Base-by-base conservation (phyloP, 2,797 vertebrate genomes). In the Macroramphosus scolopax region DNA sequence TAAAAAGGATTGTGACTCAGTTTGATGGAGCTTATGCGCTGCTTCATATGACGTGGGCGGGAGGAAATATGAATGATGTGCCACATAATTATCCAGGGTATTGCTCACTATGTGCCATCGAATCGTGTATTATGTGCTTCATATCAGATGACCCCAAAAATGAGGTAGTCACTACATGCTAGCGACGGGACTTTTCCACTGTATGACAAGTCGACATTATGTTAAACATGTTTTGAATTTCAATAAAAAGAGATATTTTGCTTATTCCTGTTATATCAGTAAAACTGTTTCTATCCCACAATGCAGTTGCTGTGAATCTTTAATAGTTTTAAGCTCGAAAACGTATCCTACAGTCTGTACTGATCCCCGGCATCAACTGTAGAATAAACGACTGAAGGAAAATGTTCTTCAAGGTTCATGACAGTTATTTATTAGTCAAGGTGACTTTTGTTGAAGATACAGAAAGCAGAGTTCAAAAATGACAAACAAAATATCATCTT, bases 31-130 rank as follows among this genome's bases (percentile, higher is more conserved):
- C 13, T 18, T 3, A 49, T 9, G 8, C 32, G 25, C 37, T 54
- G 13, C 55, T 65, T 43, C 38, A 15, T 47, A 51, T 38, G 45
- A 41, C 33, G 30, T 18, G 32, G 35, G 15, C 12, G 16, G 37
- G 25, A 33, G 41, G 8, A 5, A 38, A 50, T 32, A 15, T 60
- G 39, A 34, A 38, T 54, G 43, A 47, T 47, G 17, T 32, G 66
- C 31, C 30, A 35, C 53, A 52, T 39, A 35, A 68, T 65, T 72
- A 78, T 68, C 64, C 76, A 82, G 78, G 80, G 73, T 81, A 76
- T 78, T 77, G 65, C 73, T 80, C 79, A 82, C 78, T 57, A 65
- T 70, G 78, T 86, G 82, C 84, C 82, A 81, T 82, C 46, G 68
- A 49, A 38, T 65, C 46, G 49, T 38, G 32, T 61, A 37, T 62